These are phyloP conservation scores for Tribolium madens DNA, from an alignment of 1,140 invertebrate genomes.

Conservation along the genomic window DNA sequence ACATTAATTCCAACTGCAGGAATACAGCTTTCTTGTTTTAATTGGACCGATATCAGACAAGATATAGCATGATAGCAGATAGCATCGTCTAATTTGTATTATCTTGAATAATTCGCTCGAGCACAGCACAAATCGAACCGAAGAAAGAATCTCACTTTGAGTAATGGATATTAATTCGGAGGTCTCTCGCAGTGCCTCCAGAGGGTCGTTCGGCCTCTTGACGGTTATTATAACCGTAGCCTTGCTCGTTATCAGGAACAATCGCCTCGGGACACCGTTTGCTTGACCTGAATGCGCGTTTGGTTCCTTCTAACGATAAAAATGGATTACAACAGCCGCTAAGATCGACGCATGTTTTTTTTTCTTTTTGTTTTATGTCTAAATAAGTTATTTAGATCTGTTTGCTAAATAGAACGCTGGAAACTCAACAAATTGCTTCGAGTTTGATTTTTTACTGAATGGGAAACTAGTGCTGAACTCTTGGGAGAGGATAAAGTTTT, in stretches of 20 bases:
- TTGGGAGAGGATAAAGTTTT: not conserved
- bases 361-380: not conserved
- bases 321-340: slow-evolving; percentile 50
- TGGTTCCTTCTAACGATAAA: slow-evolving; percentile 47
- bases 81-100: not conserved
- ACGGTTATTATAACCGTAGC: slow-evolving; percentile 57
- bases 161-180: slow-evolving; percentile 59
- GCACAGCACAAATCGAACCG: slow-evolving; percentile 6
- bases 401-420: not conserved
- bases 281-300: slow-evolving; percentile 58
- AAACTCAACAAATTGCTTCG: not conserved
- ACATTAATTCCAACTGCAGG: slow-evolving; percentile 18
- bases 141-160: slow-evolving; percentile 47
- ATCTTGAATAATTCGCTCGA: not conserved
- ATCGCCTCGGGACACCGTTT: slow-evolving; percentile 59
- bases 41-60: slow-evolving; percentile 7
- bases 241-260: slow-evolving; percentile 60
- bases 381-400: no score
- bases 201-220: slow-evolving; percentile 54
- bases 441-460: slow-evolving; percentile 5
- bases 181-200: slow-evolving; percentile 50
- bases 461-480: not conserved
- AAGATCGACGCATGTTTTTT: not conserved
- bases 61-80: slow-evolving; percentile 16
- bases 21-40: not conserved